Conservation (phyloP, 2,797 vertebrate genomes). For the Bovichtus diacanthus region DNA sequence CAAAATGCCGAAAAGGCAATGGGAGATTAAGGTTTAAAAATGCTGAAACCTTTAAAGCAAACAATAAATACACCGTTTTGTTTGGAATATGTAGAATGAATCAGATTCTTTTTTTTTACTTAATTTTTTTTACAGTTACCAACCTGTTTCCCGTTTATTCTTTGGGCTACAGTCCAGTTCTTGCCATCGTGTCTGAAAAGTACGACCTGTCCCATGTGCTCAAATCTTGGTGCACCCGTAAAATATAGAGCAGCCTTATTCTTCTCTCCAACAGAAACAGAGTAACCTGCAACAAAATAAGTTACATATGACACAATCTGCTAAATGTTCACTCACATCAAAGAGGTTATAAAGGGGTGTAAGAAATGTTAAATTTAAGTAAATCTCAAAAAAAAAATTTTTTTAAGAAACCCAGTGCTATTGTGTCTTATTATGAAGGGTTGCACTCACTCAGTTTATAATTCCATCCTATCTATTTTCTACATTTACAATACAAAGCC, state of each 20-base stretch:
- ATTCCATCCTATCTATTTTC: neutral
- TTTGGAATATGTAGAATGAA: neutral
- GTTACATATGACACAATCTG: neutral
- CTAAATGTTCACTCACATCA: neutral
- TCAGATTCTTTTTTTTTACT: no score
- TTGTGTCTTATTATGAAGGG: accelerated
- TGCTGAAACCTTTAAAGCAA: neutral
- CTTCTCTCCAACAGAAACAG: constrained; percentile 73
- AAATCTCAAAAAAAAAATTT: no score
- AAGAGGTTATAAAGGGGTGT: neutral
- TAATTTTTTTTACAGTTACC: constrained; percentile 21
- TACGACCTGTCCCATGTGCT: constrained; percentile 84
- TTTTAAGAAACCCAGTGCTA: accelerated
- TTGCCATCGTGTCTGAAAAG: constrained; percentile 69
- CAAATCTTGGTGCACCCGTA: constrained; percentile 85
- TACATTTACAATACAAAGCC: neutral
- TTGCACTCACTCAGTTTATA: neutral
- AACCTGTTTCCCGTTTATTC: constrained; percentile 82
- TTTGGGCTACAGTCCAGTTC: constrained; percentile 68
- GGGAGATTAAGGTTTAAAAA: neutral
- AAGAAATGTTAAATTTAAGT: no score
- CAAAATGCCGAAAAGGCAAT: neutral
- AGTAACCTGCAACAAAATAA: constrained; percentile 80
- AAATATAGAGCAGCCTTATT: constrained; percentile 56
- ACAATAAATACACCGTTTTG: neutral